phyloP scores from a whole-genome alignment of 2,888 invertebrate species.

The Teleiodes luculella region DNA sequence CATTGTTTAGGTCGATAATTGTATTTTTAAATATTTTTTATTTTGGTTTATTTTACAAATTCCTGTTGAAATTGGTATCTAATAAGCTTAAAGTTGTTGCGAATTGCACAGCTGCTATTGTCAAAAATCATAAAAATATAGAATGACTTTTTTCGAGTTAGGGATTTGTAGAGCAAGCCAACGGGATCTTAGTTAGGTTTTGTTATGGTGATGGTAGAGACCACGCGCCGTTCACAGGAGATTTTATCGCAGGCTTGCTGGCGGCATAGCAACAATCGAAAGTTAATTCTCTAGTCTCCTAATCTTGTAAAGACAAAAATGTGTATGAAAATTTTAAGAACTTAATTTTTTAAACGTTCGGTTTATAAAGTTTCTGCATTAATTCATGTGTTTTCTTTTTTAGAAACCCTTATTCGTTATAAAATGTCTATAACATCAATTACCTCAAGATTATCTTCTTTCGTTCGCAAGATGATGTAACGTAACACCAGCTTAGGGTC shows the following conservation, averaged over 20 bases:
- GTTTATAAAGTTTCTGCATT: constrained; percentile 75
- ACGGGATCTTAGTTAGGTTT: constrained; percentile 20
- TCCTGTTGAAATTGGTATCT: no score
- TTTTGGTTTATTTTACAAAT: constrained; percentile 20
- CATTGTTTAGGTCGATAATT: constrained; percentile 65
- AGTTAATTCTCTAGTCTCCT: constrained; percentile 75
- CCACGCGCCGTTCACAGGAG: constrained; percentile 21
- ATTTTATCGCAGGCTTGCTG: constrained; percentile 49
- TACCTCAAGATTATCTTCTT: no score
- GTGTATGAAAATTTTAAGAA: constrained; percentile 65
- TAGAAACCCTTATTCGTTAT: background rate
- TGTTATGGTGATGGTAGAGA: constrained; percentile 44
- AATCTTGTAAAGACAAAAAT: constrained; percentile 73
- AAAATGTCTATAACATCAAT: no score
- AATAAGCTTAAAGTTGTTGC: no score
- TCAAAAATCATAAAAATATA: no score
- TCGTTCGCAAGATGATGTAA: no score
- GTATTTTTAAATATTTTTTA: constrained; percentile 33
- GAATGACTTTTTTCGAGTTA: no score
- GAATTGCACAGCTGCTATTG: no score
- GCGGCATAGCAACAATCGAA: constrained; percentile 50
- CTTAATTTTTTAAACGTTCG: constrained; percentile 71
- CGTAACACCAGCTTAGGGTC: no score
- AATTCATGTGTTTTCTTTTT: constrained; percentile 45
- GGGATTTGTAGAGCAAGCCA: background rate